These are phyloP conservation scores for Hypanus sabinus DNA, from an alignment of 2,113 vertebrate species.

Conservation along the genomic window DNA sequence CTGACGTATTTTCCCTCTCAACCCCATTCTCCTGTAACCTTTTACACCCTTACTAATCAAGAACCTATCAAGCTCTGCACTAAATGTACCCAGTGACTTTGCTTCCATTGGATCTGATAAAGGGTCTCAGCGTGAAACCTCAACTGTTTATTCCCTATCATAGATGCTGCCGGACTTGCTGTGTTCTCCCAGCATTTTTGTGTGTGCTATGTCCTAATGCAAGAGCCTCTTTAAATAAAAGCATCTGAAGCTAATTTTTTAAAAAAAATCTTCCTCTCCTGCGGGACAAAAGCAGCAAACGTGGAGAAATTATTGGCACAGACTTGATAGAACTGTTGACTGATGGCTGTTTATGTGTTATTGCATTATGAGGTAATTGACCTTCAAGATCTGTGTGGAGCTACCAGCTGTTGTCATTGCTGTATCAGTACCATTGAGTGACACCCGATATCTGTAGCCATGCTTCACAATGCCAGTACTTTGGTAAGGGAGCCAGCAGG, in stretches of 20 bases:
- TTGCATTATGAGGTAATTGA: not conserved
- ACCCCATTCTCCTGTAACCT: no score
- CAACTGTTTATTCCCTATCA: no score
- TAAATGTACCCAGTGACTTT: no score
- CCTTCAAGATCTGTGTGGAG: not conserved
- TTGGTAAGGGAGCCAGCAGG: not conserved
- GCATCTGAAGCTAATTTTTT: not conserved
- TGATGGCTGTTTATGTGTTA: not conserved
- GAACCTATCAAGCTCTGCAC: no score
- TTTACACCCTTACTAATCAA: no score
- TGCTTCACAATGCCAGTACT: not conserved
- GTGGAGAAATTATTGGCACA: not conserved
- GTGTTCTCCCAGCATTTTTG: no score
- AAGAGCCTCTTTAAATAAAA: not conserved
- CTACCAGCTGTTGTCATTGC: conserved; percentile 16
- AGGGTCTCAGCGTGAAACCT: no score
- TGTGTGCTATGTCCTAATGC: not conserved
- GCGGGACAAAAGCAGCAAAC: not conserved
- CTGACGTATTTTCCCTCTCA: no score
- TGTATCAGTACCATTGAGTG: not conserved
- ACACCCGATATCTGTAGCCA: not conserved
- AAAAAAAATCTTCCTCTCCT: not conserved
- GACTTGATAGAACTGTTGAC: not conserved
- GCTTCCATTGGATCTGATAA: no score
- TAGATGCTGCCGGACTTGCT: no score